Evolutionary conservation across 92 coral and sea anemone genomes (phyloP), one percentile per base, ranked within the genome.

Genomic region (Zoanthus gigantus): DNA sequence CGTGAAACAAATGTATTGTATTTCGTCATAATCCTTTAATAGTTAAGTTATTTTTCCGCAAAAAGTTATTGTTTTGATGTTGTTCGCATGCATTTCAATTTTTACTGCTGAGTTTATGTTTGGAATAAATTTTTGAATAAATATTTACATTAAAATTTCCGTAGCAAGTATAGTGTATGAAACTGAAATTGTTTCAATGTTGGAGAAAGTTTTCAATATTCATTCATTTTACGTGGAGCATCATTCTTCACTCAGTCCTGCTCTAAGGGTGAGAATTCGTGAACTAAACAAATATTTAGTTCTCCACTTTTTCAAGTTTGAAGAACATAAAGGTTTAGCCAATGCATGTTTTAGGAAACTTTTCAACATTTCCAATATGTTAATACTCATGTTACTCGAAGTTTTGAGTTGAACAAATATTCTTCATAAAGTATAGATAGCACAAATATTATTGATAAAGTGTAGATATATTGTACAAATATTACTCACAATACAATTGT

Each of bases 281-380:
- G 23, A 23, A 23, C 23, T 23, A 23, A 23, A 23, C 23, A 23
- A 23, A 23, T 23, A 23, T 23, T 23, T 23, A 23, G 23, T 23
- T 23, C 61, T 47, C 66, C n/a, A 61, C 32, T 79, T 79, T 29
- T 58, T 63, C 69, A 63, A 63, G 30, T 7, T 50, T 50, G 56
- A 50, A 7, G 12, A 50, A 50, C 56, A 50, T 7, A 50, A 7
- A 50, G 12, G 12, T 50, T 3, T 50, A 50, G 42, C 2, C 42
- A 28, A 12, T 23, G 0, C 9, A 77, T 2, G 6, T 53, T 77
- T 13, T n/a, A 29, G 9, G 12, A 47, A 77, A 77, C 13, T 77
- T 53, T 63, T 29, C 68, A 54, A 77, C 82, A 77, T 54, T 37
- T 77, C 68, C 47, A 77, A 31, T 1, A 28, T 77, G 53, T 77